Base-by-base conservation (phyloP, 2,888 invertebrate genomes). In the Philonicus albiceps region DNA sequence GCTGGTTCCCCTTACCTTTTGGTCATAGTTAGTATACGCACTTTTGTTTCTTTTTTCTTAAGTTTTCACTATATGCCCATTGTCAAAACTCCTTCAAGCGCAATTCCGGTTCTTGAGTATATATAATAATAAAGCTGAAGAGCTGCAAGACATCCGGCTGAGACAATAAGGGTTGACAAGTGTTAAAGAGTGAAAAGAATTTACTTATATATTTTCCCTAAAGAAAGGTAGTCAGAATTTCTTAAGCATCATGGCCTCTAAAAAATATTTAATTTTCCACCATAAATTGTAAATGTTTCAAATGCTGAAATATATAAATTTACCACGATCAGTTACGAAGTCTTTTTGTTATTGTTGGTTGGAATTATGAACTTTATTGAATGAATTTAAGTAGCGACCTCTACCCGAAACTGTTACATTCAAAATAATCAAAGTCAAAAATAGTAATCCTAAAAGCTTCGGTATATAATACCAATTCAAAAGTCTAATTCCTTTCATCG, bases 11-110 rank as follows among this genome's bases (percentile, higher is more conserved):
- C 76, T 40, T 76, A 76, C 37, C 37, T 73, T 55, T 55, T 37
- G 64, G 22, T 64, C 64, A 64, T 64, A 64, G 64, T 6, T 5
- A 6, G 6, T 64, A 27, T 64, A 64, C 64, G 64, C 64, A 64
- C 76, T 76, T 76, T 76, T 76, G 1, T 40, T 0, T 34, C 22
- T 40, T 27, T n/a, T 31, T 74, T n/a, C 34, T 74, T 74, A 6
- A n/a, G 31, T 31, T 74, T 74, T 74, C 31, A 74, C 31, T 64
- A 27, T 64, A 27, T 5, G 27, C 27, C 22, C 64, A 64, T 27
- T 64, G 80, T 80, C 30, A 13, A 80, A 80, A 76, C 22, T 53
- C 31, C 27, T 80, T 53, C 34, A 37, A 80, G 34, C 80, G 80
- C 49, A 80, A 80, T 53, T 80, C 80, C 80, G 80, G 80, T 43